Conservation (phyloP, 1,140 invertebrate species). For the Thalassaphorura encarpata region DNA sequence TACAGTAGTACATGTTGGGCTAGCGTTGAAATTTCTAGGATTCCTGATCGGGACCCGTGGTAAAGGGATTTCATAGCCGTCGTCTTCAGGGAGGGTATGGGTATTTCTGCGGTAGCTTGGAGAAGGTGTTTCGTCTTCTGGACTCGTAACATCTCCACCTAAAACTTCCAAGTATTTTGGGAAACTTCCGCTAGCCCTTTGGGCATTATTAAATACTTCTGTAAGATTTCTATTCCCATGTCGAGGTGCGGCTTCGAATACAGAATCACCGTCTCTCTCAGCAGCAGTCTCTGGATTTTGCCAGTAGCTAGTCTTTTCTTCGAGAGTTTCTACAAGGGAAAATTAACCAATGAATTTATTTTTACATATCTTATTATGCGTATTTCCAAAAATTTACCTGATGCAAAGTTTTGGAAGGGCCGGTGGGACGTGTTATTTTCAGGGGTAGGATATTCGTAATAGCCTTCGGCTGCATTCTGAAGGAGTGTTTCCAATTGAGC, state of each 20-base stretch:
- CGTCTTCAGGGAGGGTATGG: slow-evolving; percentile 3
- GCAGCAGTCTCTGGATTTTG: too few species aligned
- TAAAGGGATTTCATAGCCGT: slow-evolving; percentile 27
- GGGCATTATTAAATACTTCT: background rate
- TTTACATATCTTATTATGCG: background rate
- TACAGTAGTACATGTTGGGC: background rate
- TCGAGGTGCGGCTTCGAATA: background rate
- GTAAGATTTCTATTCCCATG: background rate
- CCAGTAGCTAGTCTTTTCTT: too few species aligned
- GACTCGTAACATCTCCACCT: slow-evolving; percentile 1
- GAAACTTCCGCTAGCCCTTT: too few species aligned
- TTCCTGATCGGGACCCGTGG: slow-evolving; percentile 19
- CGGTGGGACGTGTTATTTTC: background rate
- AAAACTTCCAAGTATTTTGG: slow-evolving; percentile 25
- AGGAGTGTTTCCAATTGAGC: slow-evolving; percentile 47
- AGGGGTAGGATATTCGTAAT: too few species aligned
- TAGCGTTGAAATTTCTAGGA: background rate
- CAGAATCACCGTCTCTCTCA: background rate
- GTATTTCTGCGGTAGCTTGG: background rate
- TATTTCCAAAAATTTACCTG: background rate
- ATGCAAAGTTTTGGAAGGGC: background rate
- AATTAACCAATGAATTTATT: background rate
- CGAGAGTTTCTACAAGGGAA: too few species aligned
- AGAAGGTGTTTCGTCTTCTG: too few species aligned
- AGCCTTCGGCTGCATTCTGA: too few species aligned